Conservation (phyloP, 2,888 invertebrate genomes). For the Drosophila nigricruria region DNA sequence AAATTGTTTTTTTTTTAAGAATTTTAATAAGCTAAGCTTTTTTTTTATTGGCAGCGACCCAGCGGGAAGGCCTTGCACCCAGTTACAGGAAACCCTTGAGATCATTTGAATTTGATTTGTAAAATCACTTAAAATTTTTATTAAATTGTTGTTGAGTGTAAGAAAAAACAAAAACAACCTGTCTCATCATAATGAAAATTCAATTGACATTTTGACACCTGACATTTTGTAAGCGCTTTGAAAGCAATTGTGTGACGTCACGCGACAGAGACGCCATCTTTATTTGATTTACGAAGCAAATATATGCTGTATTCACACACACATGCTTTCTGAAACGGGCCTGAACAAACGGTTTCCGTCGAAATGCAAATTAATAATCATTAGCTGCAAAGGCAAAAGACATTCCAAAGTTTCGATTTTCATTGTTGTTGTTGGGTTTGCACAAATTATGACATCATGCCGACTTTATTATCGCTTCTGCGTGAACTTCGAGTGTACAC, state of each 20-base stretch:
- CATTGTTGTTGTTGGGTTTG: constrained; percentile 38
- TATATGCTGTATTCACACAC: constrained; percentile 6
- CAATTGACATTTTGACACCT: constrained; percentile 42
- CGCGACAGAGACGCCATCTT: constrained; percentile 17
- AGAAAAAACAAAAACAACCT: background rate
- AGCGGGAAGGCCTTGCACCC: no score
- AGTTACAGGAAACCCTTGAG: constrained; percentile 1
- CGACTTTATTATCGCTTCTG: constrained; percentile 69
- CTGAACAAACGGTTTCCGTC: constrained; percentile 40
- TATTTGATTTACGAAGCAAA: constrained; percentile 18
- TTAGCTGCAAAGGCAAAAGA: constrained; percentile 46
- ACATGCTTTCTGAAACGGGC: constrained; percentile 28
- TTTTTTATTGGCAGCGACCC: constrained; percentile 4
- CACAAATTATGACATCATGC: constrained; percentile 72
- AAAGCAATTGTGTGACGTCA: constrained; percentile 20
- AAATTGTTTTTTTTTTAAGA: background rate
- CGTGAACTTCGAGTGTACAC: constrained; percentile 63
- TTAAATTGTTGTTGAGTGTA: constrained; percentile 8
- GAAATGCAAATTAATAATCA: constrained; percentile 64
- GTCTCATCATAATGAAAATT: constrained; percentile 28
- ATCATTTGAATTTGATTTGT: constrained; percentile 1
- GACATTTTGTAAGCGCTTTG: constrained; percentile 22
- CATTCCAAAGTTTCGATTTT: constrained; percentile 44
- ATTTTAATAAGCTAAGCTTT: constrained; percentile 19
- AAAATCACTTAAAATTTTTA: constrained; percentile 14